Evolutionary conservation across 2,888 invertebrate species (phyloP).

Genomic region (Coecobrya sp.): DNA sequence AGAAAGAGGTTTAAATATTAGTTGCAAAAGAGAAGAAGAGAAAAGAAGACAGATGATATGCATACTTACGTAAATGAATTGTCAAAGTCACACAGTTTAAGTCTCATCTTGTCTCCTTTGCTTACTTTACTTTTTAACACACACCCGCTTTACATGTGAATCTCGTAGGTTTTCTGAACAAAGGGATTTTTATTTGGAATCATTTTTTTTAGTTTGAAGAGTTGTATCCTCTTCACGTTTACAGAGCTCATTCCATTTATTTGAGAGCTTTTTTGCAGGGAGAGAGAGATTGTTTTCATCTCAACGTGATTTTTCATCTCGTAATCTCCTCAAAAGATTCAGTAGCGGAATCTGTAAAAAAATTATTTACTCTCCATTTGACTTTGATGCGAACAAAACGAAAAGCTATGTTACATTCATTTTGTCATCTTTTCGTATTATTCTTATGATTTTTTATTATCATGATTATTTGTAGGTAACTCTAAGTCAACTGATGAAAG

Average conservation of each 20-base stretch:
- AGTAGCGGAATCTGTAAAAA: not conserved
- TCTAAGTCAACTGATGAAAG: slow-evolving; percentile 94
- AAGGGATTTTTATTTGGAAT: slow-evolving; percentile 16
- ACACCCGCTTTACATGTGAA: not conserved
- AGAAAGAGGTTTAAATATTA: slow-evolving; percentile 65
- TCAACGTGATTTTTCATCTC: slow-evolving; percentile 57
- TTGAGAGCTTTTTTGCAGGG: not conserved
- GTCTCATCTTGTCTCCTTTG: slow-evolving; percentile 43
- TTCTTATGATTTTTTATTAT: not conserved
- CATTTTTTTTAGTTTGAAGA: slow-evolving; percentile 16
- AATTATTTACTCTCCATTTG: slow-evolving; percentile 55
- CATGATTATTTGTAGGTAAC: slow-evolving; percentile 85
- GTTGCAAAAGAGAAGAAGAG: slow-evolving; percentile 41
- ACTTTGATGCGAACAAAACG: slow-evolving; percentile 30
- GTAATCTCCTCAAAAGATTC: slow-evolving; percentile 56
- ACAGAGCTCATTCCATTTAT: slow-evolving; percentile 42
- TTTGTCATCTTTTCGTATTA: not conserved
- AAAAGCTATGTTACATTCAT: not conserved
- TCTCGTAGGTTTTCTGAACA: not conserved
- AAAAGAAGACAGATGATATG: slow-evolving; percentile 60
- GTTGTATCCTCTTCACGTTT: not conserved
- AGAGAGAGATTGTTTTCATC: not conserved
- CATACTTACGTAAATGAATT: slow-evolving; percentile 56
- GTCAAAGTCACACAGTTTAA: slow-evolving; percentile 46
- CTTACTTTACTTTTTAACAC: not conserved